Percentiles rank a stretch among this genome's conserved stretches.
Conservation (phyloP, 2,888 invertebrate genomes). For the Ormyrus rosae region DNA sequence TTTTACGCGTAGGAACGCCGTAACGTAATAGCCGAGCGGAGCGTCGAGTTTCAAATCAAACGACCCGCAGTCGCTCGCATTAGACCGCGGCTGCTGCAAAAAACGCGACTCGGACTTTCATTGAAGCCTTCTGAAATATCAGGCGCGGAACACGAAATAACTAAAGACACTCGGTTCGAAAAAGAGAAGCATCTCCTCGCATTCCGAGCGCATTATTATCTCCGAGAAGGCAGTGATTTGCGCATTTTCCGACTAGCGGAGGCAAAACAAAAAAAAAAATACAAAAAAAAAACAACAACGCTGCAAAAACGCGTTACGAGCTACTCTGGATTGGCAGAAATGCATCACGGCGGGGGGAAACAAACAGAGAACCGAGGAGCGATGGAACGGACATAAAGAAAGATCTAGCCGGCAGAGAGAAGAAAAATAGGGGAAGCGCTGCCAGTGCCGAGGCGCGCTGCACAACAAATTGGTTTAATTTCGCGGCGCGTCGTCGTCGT, state of each 20-base stretch:
- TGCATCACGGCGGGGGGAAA: constrained; percentile 9
- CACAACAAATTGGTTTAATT: constrained; percentile 57
- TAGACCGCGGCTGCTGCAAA: no score
- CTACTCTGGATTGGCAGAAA: background rate
- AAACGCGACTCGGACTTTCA: no score
- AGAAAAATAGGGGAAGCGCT: constrained; percentile 34
- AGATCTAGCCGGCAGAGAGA: constrained; percentile 22
- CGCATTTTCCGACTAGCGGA: constrained; percentile 9
- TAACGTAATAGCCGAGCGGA: no score
- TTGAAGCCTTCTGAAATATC: no score
- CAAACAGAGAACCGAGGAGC: constrained; percentile 17
- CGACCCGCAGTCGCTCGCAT: no score
- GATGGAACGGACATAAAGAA: constrained; percentile 40
- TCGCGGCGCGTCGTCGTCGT: constrained; percentile 28
- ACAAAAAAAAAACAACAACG: background rate
- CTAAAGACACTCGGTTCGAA: no score
- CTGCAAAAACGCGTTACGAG: background rate
- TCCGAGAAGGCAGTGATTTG: constrained; percentile 12
- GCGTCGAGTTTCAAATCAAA: no score
- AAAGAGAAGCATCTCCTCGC: background rate
- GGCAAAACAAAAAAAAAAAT: background rate
- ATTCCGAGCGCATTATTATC: background rate
- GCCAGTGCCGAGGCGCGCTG: constrained; percentile 27
- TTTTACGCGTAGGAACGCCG: no score
- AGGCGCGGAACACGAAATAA: no score